phyloP scores from a whole-genome alignment of 1,140 invertebrate genomes.

The Andrena cerasifolii region DNA sequence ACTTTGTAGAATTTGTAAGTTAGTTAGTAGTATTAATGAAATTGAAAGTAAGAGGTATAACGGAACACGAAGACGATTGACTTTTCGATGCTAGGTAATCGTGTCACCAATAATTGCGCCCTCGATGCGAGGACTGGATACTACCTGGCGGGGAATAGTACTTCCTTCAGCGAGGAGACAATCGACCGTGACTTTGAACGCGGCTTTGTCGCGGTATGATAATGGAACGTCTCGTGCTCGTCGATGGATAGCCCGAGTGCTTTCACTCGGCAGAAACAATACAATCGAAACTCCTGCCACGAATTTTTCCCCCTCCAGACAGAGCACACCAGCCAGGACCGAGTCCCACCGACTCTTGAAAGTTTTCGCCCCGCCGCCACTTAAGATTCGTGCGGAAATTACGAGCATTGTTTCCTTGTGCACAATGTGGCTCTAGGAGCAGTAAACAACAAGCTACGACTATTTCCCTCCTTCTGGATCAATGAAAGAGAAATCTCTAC shows the following conservation, averaged over 20 bases:
- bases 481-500: neutral
- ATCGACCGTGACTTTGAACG: conserved; percentile 44
- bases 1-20: too few relatives aligned
- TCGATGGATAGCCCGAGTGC: conserved; percentile 7
- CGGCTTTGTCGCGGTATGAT: conserved; percentile 21
- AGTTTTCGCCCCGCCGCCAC: conserved; percentile 43
- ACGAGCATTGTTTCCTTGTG: conserved; percentile 48
- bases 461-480: neutral
- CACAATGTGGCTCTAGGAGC: conserved; percentile 36
- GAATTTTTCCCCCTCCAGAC: neutral
- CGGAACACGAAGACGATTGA: neutral
- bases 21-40: too few relatives aligned
- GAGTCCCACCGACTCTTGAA: conserved; percentile 15
- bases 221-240: conserved; percentile 30
- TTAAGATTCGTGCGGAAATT: conserved; percentile 51
- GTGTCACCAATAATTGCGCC: conserved; percentile 26
- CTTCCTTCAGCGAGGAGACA: conserved; percentile 27
- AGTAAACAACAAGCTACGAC: conserved; percentile 7
- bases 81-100: neutral
- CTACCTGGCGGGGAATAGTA: conserved; percentile 27
- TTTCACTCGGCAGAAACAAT: conserved; percentile 49
- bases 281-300: conserved; percentile 42
- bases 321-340: neutral
- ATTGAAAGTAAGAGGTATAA: conserved; percentile 1
- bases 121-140: conserved; percentile 16